Evolutionary conservation across 2,113 vertebrate genomes (phyloP), one percentile per base, ranked within the genome.

Genomic region (Aphelocoma coerulescens): DNA sequence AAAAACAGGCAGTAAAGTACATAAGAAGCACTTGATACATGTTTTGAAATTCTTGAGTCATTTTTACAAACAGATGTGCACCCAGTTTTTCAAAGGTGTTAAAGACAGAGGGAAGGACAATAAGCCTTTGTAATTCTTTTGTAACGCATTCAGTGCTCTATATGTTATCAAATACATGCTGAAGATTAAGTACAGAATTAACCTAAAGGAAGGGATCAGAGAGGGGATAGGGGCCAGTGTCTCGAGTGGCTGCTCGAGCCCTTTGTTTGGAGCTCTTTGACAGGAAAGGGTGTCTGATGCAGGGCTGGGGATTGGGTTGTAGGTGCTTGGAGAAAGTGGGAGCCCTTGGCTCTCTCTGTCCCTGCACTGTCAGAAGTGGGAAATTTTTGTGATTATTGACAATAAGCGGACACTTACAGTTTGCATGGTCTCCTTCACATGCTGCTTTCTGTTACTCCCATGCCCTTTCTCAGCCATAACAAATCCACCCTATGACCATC

Each of bases 221-320:
- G 16, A 2, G 4, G 5, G 4, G 13, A 16, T 15, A 37, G 4
- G 7, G 6, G 4, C 5, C 1, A 1, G 17, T 14, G 3, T 49
- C 15, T 69, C 0, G 0, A 28, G 30, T 1, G 1, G 22, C 49
- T 88, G 61, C 48, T 88, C 43, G 22, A 68, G 20, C 5, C 30
- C 11, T 33, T 63, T 46, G 22, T 57, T 65, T 58, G 32, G 20
- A 51, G 11, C 16, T 32, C 35, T 58, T 72, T 32, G 33, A 8
- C 23, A 76, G 28, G 20, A 46, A 18, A 13, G 6, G 1, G 5
- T 51, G 59, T 21, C 18, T 35, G 73, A 74, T 6, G 17, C 37
- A 79, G 46, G 17, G 9, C n/a, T 84, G 11, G 6, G 2, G 6
- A n/a, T 28, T 35, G 18, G 30, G 7, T 13, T 32, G 21, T 28